phyloP scores from a whole-genome alignment of 2,888 invertebrate species.

The Agapostemon virescens region DNA sequence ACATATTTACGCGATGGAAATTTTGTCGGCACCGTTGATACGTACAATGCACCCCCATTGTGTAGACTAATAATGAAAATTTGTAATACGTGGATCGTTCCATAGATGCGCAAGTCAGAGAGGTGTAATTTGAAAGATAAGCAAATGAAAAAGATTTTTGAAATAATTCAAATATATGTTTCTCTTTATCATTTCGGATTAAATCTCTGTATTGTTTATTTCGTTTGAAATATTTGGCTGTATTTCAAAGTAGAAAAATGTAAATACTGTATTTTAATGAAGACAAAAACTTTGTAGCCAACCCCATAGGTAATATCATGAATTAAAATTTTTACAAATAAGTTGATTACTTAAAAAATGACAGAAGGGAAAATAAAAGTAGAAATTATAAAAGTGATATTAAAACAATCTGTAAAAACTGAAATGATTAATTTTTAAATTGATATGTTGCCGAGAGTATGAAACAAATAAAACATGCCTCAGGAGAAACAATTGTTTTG shows the following conservation, averaged over 20 bases:
- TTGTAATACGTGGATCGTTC: not conserved
- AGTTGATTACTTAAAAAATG: not conserved
- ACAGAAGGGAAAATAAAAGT: not conserved
- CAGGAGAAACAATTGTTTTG: not conserved
- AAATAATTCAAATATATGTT: no score
- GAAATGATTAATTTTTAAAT: no score
- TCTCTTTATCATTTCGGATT: no score
- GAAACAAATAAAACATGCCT: not conserved
- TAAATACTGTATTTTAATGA: no score
- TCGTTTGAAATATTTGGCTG: no score
- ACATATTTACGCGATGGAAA: not conserved
- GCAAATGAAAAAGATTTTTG: no score
- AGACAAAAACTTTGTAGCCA: no score
- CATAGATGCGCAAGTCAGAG: not conserved
- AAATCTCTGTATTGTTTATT: no score
- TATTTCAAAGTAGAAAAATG: no score
- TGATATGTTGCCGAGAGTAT: not conserved
- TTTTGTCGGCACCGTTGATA: not conserved
- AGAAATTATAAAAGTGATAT: not conserved
- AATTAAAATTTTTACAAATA: not conserved
- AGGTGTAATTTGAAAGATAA: not conserved
- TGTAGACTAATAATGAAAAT: constrained; percentile 12
- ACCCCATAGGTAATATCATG: not conserved
- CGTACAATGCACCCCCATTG: not conserved
- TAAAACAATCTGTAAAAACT: no score